phyloP scores from a whole-genome alignment of 2,113 vertebrate species.

The Myotis lucifugus region DNA sequence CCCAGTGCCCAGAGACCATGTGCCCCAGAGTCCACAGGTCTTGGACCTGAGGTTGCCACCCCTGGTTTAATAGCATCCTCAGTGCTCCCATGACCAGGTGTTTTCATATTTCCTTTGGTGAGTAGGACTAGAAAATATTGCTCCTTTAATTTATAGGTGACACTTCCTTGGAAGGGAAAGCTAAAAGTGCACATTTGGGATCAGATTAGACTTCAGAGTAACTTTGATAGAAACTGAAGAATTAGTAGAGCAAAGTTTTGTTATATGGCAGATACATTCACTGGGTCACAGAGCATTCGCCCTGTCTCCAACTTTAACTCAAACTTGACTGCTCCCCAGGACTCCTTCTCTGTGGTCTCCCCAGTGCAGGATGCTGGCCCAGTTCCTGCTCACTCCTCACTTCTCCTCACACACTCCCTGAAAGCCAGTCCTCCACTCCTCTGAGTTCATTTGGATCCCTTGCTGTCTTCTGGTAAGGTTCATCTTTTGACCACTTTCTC shows the following conservation, averaged over 20 bases:
- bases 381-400: too few relatives aligned
- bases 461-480: neutral
- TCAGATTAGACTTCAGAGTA: conserved; percentile 23
- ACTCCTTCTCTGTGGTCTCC: neutral
- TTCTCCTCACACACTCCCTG: neutral
- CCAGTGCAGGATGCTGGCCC: neutral
- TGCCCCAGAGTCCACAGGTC: neutral
- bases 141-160: conserved; percentile 52
- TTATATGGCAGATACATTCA: neutral
- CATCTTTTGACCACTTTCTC: neutral
- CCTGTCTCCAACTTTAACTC: neutral
- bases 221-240: conserved; percentile 32
- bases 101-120: conserved; percentile 50
- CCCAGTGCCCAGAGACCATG: accelerated
- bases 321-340: neutral
- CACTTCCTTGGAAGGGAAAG: conserved; percentile 42
- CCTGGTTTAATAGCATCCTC: neutral
- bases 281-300: neutral
- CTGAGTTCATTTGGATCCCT: neutral
- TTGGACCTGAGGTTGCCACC: neutral
- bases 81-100: neutral
- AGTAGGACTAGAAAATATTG: conserved; percentile 10
- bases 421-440: neutral
- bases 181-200: neutral
- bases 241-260: neutral